Conservation (phyloP, 92 coral and sea anemone genomes). For the Porites divaricata region DNA sequence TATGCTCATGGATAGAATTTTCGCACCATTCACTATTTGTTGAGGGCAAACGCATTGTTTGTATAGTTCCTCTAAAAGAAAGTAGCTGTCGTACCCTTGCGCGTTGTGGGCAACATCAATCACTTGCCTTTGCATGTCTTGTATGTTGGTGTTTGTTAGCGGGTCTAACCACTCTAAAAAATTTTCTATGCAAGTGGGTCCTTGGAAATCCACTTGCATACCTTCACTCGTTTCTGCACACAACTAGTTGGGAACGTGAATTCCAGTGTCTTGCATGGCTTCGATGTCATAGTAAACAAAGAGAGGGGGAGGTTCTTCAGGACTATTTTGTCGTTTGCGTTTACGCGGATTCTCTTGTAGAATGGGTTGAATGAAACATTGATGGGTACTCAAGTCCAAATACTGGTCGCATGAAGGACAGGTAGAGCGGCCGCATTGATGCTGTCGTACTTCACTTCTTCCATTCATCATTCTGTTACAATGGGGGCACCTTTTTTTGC, state of each 20-base stretch:
- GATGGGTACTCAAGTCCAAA: not conserved
- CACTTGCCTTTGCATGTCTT: not conserved
- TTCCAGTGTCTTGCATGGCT: conserved; percentile 4
- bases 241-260: conserved; percentile 25
- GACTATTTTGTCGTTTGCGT: too few relatives aligned
- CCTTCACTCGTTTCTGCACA: not conserved
- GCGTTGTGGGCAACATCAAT: conserved; percentile 27
- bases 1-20: not conserved
- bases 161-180: conserved; percentile 15
- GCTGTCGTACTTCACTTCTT: not conserved
- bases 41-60: not conserved
- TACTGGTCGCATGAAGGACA: not conserved
- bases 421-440: not conserved
- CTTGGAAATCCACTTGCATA: not conserved
- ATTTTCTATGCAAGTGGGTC: not conserved
- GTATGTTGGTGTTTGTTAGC: not conserved
- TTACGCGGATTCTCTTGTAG: not conserved
- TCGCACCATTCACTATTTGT: conserved; percentile 22
- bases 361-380: not conserved
- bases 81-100: conserved; percentile 21
- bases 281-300: conserved; percentile 19
- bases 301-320: not conserved
- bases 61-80: conserved; percentile 19
- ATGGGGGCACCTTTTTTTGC: not conserved
- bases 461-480: too few relatives aligned